Percentiles rank a stretch among this genome's conserved stretches.
Conservation (phyloP, 2,797 vertebrate genomes). For the Pagetopsis macropterus region DNA sequence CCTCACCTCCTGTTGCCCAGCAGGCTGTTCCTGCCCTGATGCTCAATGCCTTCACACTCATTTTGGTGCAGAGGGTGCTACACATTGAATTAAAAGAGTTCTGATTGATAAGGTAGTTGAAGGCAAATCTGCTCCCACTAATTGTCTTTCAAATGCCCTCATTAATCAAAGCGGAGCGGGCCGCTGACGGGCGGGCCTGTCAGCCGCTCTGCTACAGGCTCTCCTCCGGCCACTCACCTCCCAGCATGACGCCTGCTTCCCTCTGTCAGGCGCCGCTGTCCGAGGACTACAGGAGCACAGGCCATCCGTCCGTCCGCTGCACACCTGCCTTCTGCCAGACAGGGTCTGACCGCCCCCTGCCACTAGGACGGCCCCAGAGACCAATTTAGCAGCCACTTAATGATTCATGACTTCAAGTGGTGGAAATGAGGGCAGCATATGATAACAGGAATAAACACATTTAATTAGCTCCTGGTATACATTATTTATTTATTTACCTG, state of each 20-base stretch:
- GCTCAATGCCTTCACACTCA: conserved; percentile 80
- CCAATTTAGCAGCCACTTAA: conserved; percentile 97
- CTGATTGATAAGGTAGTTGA: conserved; percentile 96
- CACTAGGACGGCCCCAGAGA: conserved; percentile 88
- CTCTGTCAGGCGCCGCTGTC: conserved; percentile 78
- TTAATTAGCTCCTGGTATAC: conserved; percentile 93
- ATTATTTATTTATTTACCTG: conserved; percentile 90
- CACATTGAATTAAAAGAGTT: conserved; percentile 90
- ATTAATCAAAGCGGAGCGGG: conserved; percentile 92
- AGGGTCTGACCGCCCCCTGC: conserved; percentile 89
- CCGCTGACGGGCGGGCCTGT: conserved; percentile 88
- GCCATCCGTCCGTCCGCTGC: conserved; percentile 83
- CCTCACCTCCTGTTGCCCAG: conserved; percentile 64
- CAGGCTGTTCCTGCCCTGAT: conserved; percentile 77
- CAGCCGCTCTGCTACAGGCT: conserved; percentile 85
- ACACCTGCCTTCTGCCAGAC: conserved; percentile 93
- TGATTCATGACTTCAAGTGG: conserved; percentile 95
- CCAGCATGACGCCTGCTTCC: conserved; percentile 88
- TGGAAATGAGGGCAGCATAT: conserved; percentile 92
- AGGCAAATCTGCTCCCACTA: conserved; percentile 95
- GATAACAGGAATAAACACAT: conserved; percentile 97
- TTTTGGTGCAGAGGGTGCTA: conserved; percentile 80
- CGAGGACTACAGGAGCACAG: conserved; percentile 77
- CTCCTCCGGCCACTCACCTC: conserved; percentile 87
- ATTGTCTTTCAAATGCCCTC: conserved; percentile 99